phyloP scores from a whole-genome alignment of 2,888 invertebrate genomes.

The Troides aeacus region DNA sequence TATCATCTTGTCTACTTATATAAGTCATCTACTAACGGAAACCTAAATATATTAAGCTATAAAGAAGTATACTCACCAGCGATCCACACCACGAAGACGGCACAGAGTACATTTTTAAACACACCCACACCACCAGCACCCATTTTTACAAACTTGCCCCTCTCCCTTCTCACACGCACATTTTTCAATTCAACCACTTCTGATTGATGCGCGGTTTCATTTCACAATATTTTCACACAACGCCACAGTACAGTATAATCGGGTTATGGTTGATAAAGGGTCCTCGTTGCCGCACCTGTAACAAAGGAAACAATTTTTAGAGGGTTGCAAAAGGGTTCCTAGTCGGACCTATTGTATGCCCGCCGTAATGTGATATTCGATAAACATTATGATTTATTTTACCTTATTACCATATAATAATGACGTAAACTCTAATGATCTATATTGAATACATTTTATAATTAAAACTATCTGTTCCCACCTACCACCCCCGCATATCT shows the following conservation, averaged over 20 bases:
- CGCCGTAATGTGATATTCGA: slow-evolving; percentile 1
- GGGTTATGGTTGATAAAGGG: slow-evolving; percentile 38
- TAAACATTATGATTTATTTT: slow-evolving; percentile 14
- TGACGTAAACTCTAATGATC: too few species aligned
- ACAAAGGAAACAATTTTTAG: slow-evolving; percentile 54
- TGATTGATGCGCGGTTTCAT: slow-evolving; percentile 29
- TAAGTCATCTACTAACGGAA: too few species aligned
- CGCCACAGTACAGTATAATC: slow-evolving; percentile 32
- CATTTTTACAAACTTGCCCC: slow-evolving; percentile 43
- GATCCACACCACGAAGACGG: slow-evolving; percentile 59
- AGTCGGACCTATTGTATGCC: slow-evolving; percentile 16
- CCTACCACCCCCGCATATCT: too few species aligned
- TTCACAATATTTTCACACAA: slow-evolving; percentile 13
- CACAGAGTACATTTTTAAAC: slow-evolving; percentile 44
- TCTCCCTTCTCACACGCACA: slow-evolving; percentile 31
- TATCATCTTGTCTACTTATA: too few species aligned
- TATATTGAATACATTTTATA: too few species aligned
- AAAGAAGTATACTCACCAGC: slow-evolving; percentile 50
- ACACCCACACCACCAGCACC: slow-evolving; percentile 49
- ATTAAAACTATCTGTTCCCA: too few species aligned
- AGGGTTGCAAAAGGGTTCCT: slow-evolving; percentile 25
- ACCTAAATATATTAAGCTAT: too few species aligned
- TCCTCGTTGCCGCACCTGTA: slow-evolving; percentile 50
- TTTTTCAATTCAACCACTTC: slow-evolving; percentile 35
- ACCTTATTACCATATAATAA: too few species aligned